Conservation (phyloP, 1,140 invertebrate genomes). For the Lepidostoma basale region DNA sequence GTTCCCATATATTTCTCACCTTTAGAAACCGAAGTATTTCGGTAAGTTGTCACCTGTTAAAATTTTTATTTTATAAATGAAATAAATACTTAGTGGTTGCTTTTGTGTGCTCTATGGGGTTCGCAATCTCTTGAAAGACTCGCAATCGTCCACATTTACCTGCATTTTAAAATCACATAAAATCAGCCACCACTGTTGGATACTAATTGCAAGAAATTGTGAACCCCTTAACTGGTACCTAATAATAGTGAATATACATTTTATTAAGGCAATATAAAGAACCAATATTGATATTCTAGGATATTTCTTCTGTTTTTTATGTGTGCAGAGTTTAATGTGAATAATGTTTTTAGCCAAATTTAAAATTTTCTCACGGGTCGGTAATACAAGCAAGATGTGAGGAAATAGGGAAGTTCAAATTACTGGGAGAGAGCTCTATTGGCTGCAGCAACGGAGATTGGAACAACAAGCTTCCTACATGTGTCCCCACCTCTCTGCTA, state of each 20-base stretch:
- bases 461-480: conserved; percentile 74
- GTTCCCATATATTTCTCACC: conserved; percentile 52
- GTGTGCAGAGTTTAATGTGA: conserved; percentile 47
- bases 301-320: background rate
- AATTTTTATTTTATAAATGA: background rate
- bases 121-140: too few relatives aligned
- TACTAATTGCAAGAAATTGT: too few relatives aligned
- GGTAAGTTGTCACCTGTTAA: conserved; percentile 25
- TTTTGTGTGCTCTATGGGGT: too few relatives aligned
- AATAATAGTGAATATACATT: too few relatives aligned
- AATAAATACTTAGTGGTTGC: background rate
- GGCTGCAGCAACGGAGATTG: conserved; percentile 81
- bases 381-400: conserved; percentile 74
- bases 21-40: conserved; percentile 53
- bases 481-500: conserved; percentile 78
- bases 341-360: conserved; percentile 50
- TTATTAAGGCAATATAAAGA: too few relatives aligned
- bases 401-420: conserved; percentile 81
- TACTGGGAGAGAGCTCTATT: conserved; percentile 70
- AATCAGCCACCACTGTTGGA: too few relatives aligned
- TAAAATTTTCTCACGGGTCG: conserved; percentile 70
- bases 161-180: too few relatives aligned
- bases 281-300: background rate
- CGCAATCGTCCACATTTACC: too few relatives aligned
- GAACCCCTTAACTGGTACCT: too few relatives aligned